Evolutionary conservation across 2,797 vertebrate genomes (phyloP), one percentile per base, ranked within the genome.

Genomic region (Loris lydekkerianus): DNA sequence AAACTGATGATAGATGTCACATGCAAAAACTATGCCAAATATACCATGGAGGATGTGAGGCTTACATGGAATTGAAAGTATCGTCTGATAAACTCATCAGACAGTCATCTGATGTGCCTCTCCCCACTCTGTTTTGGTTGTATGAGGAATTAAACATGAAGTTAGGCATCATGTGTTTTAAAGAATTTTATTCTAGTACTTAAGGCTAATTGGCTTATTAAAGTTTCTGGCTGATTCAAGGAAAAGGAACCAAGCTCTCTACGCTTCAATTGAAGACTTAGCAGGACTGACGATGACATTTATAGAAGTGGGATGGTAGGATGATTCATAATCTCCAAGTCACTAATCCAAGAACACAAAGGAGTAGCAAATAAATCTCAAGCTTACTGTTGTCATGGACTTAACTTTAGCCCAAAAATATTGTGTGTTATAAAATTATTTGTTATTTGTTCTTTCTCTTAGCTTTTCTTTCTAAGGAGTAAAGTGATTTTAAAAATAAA

Each of bases 401-500:
- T 77, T 73, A 25, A 9, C 37, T 53, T 67, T 61, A 86, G n/a
- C 18, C 87, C 18, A 80, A 73, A 14, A 87, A 34, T 78, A 5
- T 2, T 72, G 29, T 58, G 31, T 37, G 29, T 80, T 17, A 70
- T 61, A 75, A 78, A 90, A 73, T 67, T 27, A 70, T 72, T 85
- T 46, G 10, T 25, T 85, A 77, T 76, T 77, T 37, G 7, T 25
- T 81, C 43, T 89, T 77, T 95, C 69, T 63, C 72, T 91, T 80
- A 75, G 13, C 17, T 61, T 70, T 53, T 23, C 31, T 37, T 56
- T 72, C 13, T 58, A 85, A 58, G 21, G 83, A 61, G 18, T 43
- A 61, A 80, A 58, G 9, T 77, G 20, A 40, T 91, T 84, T 82
- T 76, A 37, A 46, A 91, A 65, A 70, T 31, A 85, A 81, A 89